Evolutionary conservation across 2,113 vertebrate species (phyloP).

Genomic region (Cyprinus carpio): DNA sequence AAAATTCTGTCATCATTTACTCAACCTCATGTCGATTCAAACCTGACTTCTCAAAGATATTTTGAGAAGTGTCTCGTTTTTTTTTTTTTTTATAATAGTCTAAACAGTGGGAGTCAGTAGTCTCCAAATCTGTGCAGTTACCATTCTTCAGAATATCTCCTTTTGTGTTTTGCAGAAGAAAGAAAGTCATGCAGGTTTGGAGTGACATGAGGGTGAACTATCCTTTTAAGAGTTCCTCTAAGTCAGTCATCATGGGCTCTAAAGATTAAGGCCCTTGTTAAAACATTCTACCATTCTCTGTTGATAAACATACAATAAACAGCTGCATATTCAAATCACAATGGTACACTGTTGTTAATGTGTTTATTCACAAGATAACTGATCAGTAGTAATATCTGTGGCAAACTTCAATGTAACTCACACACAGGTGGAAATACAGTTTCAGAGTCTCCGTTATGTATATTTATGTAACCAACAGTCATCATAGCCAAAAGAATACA

Average conservation of each 20-base stretch:
- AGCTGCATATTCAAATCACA: conserved; percentile 13
- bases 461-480: conserved; percentile 12
- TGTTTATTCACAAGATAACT: conserved; percentile 20
- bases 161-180: neutral
- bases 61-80: neutral
- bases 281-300: conserved; percentile 3
- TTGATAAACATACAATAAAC: conserved; percentile 35
- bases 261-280: neutral
- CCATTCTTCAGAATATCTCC: neutral
- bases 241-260: neutral
- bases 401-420: neutral
- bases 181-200: neutral
- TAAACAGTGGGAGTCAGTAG: neutral
- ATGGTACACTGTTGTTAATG: neutral
- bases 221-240: neutral
- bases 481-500: conserved; percentile 9
- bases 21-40: neutral
- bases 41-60: neutral
- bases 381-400: neutral
- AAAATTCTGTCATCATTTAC: neutral
- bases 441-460: neutral
- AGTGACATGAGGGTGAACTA: neutral
- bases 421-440: conserved; percentile 9
- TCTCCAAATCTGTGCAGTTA: neutral
- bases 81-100: neutral